These are phyloP conservation scores for Ptychoptera contaminata DNA, from an alignment of 2,888 invertebrate genomes.

Conservation along the genomic window DNA sequence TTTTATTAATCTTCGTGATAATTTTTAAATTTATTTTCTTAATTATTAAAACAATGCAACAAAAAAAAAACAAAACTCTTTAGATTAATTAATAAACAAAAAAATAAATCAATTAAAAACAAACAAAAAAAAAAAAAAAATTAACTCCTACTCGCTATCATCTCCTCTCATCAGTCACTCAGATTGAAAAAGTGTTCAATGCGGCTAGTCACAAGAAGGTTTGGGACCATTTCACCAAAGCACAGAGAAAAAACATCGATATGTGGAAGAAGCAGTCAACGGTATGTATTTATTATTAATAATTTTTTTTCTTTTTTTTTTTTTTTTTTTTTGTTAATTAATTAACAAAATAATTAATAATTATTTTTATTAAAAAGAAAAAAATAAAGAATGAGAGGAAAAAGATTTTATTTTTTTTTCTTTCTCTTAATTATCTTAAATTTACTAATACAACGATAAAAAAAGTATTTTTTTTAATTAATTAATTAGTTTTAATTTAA, in stretches of 20 bases:
- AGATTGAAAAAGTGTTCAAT: constrained; percentile 95
- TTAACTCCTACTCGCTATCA: constrained; percentile 26
- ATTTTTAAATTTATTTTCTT: constrained; percentile 3
- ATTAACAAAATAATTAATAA: too few relatives aligned
- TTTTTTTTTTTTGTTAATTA: neutral
- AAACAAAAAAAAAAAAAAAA: constrained; percentile 9
- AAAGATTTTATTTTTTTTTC: too few relatives aligned
- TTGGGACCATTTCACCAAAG: constrained; percentile 99
- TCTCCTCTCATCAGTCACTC: constrained; percentile 65
- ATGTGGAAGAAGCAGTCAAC: constrained; percentile 92
- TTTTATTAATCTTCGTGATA: constrained; percentile 6
- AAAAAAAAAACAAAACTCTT: constrained; percentile 7
- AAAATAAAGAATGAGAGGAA: too few relatives aligned
- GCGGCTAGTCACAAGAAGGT: constrained; percentile 95
- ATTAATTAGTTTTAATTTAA: too few relatives aligned
- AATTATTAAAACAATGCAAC: constrained; percentile 5
- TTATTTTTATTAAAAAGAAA: too few relatives aligned
- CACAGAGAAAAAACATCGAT: constrained; percentile 96
- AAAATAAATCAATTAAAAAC: constrained; percentile 10
- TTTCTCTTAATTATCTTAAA: too few relatives aligned
- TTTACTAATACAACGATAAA: too few relatives aligned
- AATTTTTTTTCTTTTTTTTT: constrained; percentile 2
- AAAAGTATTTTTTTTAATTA: too few relatives aligned
- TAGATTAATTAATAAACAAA: constrained; percentile 7
- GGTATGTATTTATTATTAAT: constrained; percentile 48